Evolutionary conservation across 2,888 invertebrate genomes (phyloP), one percentile per base, ranked within the genome.

Genomic region (Quadriops clusia): DNA sequence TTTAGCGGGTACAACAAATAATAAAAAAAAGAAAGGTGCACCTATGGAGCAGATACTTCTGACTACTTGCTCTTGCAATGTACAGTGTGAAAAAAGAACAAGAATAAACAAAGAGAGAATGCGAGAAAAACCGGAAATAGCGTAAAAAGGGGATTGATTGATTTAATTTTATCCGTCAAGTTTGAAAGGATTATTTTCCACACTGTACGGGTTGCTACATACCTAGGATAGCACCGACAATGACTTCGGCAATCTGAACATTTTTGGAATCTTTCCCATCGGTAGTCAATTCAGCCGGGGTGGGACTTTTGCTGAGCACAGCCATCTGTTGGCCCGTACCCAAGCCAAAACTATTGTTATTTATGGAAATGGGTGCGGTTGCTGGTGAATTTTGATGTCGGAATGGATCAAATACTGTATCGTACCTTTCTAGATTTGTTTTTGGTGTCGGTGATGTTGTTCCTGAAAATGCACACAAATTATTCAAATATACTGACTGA

Each of bases 221-320:
- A 70, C 90, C 95, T 63, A 95, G 74, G 56, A 97, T 91, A 58
- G 93, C 94, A 56, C 94, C 95, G 60, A 95, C 91, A 65, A 94
- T 90, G 64, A 83, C 79, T 72, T 91, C 89, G 37, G 90, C 80
- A 61, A 95, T 90, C 74, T 94, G 90, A 58, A 90, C 82, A 68
- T 86, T 86, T 70, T 84, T 85, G 56, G 78, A 71, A 67, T 86
- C 84, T 69, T 83, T 83, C 62, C 71, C 73, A 23, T 49, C 51
- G 29, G 41, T 41, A 52, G 61, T 64, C 53, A 72, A 68, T 66
- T 82, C 83, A 45, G 78, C 80, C 44, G 83, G 83, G 58, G 82
- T 80, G 44, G 77, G 77, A 62, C 81, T 81, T 72, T 84, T 84
- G 69, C 77, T 78, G 50, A 82, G 68, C 64, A 80, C 72, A 59